A percentile compares a stretch with the other conserved stretches of the same genome.
Evolutionary conservation across 2,797 vertebrate genomes (phyloP).

Genomic region (Poecilia gillii): DNA sequence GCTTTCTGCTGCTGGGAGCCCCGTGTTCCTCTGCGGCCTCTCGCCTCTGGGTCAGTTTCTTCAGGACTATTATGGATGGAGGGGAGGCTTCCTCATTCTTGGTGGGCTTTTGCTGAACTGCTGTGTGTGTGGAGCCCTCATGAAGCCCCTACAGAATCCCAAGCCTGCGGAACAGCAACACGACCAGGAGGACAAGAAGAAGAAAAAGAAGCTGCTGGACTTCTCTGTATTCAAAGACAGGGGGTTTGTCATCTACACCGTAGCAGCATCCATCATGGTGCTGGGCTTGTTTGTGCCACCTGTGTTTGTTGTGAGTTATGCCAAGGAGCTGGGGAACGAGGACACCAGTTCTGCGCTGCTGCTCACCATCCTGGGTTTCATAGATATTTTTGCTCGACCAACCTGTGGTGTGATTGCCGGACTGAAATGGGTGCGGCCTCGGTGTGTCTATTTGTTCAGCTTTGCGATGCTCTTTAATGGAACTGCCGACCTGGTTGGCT

Average conservation of each 20-base stretch:
- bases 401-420: slow-evolving; percentile 89
- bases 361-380: slow-evolving; percentile 90
- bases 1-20: slow-evolving; percentile 93
- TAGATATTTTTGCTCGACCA: slow-evolving; percentile 95
- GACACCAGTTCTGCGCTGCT: slow-evolving; percentile 92
- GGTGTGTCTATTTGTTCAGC: slow-evolving; percentile 92
- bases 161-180: slow-evolving; percentile 32
- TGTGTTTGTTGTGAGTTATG: slow-evolving; percentile 94
- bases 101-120: slow-evolving; percentile 94
- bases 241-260: slow-evolving; percentile 90
- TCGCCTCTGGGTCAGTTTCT: slow-evolving; percentile 92
- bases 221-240: slow-evolving; percentile 90
- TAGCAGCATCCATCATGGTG: slow-evolving; percentile 94
- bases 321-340: slow-evolving; percentile 88
- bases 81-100: slow-evolving; percentile 94
- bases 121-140: slow-evolving; percentile 92
- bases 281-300: slow-evolving; percentile 95
- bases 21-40: slow-evolving; percentile 91
- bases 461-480: slow-evolving; percentile 96
- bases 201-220: slow-evolving; percentile 86
- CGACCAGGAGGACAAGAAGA: slow-evolving; percentile 24
- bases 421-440: slow-evolving; percentile 88
- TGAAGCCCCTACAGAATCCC: slow-evolving; percentile 87
- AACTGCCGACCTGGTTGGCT: slow-evolving; percentile 88
- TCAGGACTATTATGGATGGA: slow-evolving; percentile 90